Evolutionary conservation across 2,888 invertebrate species (phyloP), one percentile per base, ranked within the genome.

Genomic region (Diplazon laetatorius): DNA sequence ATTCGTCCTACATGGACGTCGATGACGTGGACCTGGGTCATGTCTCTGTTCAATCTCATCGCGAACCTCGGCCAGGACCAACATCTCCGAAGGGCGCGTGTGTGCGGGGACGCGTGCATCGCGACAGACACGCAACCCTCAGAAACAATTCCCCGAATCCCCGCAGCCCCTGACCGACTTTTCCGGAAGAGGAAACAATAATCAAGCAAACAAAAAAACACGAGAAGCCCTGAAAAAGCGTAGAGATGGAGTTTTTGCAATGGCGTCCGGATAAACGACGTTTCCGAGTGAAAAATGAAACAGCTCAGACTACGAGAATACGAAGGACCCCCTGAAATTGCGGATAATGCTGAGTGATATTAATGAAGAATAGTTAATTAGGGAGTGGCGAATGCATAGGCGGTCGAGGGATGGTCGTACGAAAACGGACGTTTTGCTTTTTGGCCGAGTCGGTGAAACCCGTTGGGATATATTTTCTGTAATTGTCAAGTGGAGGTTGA

Each of bases 331-430:
- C 20, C 48, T 12, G 57, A 14, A 46, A 65, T 57, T 30, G 52
- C 65, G 52, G 82, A 82, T 82, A 81, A 82, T 55, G 80, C 82
- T 85, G 84, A 86, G 82, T 85, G 82, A 85, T 85, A 86, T 85
- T 85, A 84, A 86, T 85, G 85, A 85, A 82, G 82, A 85, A 84
- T 84, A 82, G 85, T 85, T 86, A 84, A 87, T 87, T 84, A 84
- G 85, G 71, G 76, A 82, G 82, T 81, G 80, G 73, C 77, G 59
- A 76, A 52, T 74, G 70, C 30, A 30, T 30, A 30, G 30, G 66
- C 71, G 63, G 78, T 77, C 60, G 74, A 76, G 79, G 77, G 74
- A 76, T 77, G 77, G 76, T 66, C 72, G 66, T 22, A 30, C 10
- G 42, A 42, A 42, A 37, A 35, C 69, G 55, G 46, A 44, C 46